phyloP scores from a whole-genome alignment of 2,113 vertebrate species.

The Hippotragus niger region DNA sequence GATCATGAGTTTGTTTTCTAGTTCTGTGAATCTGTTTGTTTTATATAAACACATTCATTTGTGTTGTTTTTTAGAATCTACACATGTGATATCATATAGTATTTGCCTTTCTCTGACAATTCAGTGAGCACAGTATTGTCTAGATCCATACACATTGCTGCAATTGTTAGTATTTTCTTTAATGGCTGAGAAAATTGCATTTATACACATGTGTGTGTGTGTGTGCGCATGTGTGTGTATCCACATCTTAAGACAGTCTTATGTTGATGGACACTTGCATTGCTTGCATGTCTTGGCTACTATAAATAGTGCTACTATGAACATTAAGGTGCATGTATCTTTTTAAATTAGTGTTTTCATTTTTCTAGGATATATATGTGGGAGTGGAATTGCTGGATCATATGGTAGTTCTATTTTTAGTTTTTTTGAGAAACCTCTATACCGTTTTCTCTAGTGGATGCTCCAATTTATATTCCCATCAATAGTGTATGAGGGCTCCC shows the following conservation, averaged over 20 bases:
- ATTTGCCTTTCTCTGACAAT: background rate
- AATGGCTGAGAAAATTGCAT: background rate
- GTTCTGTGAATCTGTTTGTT: background rate
- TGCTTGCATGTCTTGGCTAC: background rate
- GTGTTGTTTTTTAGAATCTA: background rate
- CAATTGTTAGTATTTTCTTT: background rate
- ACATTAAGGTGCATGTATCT: background rate
- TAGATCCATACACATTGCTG: background rate
- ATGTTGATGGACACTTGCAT: background rate
- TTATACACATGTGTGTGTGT: background rate
- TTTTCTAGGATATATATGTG: background rate
- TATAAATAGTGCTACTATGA: background rate
- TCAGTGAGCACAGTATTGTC: background rate
- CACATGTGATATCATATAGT: background rate
- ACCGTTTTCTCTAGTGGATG: background rate
- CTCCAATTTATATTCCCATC: background rate
- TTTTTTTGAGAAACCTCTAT: background rate
- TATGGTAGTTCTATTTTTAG: background rate
- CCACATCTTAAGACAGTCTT: background rate
- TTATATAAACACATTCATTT: background rate
- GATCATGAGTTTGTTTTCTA: background rate
- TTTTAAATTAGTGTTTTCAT: background rate
- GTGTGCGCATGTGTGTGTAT: background rate
- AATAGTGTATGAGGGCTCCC: background rate
- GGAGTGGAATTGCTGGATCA: background rate